Evolutionary conservation across 2,888 invertebrate genomes (phyloP).

Genomic region (Sympetrum striolatum): DNA sequence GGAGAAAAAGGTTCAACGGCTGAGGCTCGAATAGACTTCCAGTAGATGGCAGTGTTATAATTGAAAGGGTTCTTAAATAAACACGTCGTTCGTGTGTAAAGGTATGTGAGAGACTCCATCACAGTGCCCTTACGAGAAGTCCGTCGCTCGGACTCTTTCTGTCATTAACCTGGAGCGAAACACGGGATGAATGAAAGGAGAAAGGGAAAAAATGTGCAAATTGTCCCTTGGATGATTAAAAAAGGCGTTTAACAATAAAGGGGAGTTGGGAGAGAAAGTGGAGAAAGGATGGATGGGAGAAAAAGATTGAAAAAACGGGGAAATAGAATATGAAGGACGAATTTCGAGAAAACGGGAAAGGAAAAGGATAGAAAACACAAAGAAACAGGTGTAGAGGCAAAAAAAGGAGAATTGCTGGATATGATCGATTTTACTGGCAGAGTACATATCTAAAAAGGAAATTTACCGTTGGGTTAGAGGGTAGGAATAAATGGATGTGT

Average conservation of each 20-base stretch:
- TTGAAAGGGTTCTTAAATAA: conserved; percentile 40
- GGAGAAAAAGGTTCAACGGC: conserved; percentile 14
- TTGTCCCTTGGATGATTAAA: conserved; percentile 28
- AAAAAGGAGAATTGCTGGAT: too few relatives aligned
- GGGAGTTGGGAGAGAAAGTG: not conserved
- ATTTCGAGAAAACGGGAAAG: not conserved
- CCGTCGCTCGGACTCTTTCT: not conserved
- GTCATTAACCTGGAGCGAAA: conserved; percentile 34
- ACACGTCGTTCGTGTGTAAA: conserved; percentile 1
- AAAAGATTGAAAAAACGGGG: not conserved
- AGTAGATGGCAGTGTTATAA: conserved; percentile 12
- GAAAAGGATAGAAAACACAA: not conserved
- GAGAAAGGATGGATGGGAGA: not conserved
- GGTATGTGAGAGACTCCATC: not conserved
- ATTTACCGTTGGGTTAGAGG: too few relatives aligned
- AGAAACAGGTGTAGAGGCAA: too few relatives aligned
- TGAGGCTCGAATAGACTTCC: conserved; percentile 28
- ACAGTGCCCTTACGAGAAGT: not conserved
- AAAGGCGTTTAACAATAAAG: conserved; percentile 3
- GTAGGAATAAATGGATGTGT: too few relatives aligned
- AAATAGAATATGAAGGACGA: not conserved
- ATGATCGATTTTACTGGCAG: too few relatives aligned
- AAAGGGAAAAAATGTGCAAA: not conserved
- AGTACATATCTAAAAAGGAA: too few relatives aligned
- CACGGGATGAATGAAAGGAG: not conserved